Conservation (phyloP, 2,888 invertebrate species). For the Ceriagrion tenellum region DNA sequence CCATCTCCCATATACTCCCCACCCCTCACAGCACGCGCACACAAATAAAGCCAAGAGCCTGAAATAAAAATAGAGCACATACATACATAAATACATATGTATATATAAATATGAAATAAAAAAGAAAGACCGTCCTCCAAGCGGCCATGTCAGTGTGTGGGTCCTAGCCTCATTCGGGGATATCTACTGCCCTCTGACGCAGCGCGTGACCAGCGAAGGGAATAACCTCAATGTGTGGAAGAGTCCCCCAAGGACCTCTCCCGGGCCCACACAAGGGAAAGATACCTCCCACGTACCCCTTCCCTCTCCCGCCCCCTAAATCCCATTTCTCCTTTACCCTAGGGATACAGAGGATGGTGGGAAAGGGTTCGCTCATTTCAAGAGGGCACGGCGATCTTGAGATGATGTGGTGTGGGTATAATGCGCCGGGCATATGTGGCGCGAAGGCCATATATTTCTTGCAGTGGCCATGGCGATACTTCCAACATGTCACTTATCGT, state of each 20-base stretch:
- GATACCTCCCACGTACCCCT: neutral
- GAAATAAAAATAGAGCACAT: neutral
- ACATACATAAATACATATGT: neutral
- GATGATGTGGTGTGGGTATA: no score
- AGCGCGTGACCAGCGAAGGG: conserved; percentile 9
- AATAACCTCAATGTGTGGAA: neutral
- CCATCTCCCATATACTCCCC: neutral
- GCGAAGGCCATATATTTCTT: no score
- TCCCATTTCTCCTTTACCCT: no score
- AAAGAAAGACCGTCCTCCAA: neutral
- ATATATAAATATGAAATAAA: neutral
- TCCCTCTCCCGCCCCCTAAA: neutral
- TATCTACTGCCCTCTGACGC: neutral
- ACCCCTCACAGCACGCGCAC: neutral
- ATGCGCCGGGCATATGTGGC: no score
- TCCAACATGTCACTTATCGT: no score
- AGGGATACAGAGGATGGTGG: no score
- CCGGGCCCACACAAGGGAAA: neutral
- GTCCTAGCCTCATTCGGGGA: neutral
- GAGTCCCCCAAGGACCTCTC: neutral
- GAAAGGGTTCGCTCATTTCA: no score
- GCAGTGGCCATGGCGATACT: no score
- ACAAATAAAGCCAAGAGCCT: neutral
- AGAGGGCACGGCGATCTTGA: no score
- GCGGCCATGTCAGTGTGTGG: neutral